These are phyloP conservation scores for Platypus cylindrus DNA, from an alignment of 2,888 invertebrate genomes.

Conservation along the genomic window DNA sequence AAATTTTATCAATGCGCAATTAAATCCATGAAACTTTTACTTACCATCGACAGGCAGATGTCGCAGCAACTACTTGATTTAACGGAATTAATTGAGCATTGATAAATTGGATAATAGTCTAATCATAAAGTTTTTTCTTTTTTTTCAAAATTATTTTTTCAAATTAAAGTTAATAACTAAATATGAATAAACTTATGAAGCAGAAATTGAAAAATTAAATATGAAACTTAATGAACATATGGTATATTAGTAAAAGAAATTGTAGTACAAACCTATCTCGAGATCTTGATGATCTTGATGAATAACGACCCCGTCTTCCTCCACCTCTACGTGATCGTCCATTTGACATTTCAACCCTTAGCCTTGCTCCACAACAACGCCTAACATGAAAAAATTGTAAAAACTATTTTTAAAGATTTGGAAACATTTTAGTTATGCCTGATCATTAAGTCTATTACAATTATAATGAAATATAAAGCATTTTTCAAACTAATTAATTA, in stretches of 20 bases:
- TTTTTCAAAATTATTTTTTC: constrained; percentile 1
- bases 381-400: constrained; percentile 35
- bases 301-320: constrained; percentile 31
- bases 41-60: no score
- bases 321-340: constrained; percentile 60
- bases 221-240: no score
- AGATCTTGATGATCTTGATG: constrained; percentile 17
- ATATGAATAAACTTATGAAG: constrained; percentile 1
- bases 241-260: constrained; percentile 1
- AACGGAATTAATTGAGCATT: not conserved
- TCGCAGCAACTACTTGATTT: not conserved
- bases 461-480: no score
- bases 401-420: no score
- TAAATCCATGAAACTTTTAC: no score
- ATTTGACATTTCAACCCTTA: constrained; percentile 87
- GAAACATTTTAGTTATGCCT: no score
- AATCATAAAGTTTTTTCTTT: not conserved
- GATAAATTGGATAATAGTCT: not conserved
- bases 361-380: constrained; percentile 78
- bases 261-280: constrained; percentile 22
- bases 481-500: no score
- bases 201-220: constrained; percentile 1
- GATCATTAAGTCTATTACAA: no score
- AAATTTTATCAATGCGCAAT: no score
- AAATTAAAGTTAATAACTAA: no score